These are phyloP conservation scores for Podocnemis expansa DNA, from an alignment of 2,113 vertebrate species.

Conservation along the genomic window DNA sequence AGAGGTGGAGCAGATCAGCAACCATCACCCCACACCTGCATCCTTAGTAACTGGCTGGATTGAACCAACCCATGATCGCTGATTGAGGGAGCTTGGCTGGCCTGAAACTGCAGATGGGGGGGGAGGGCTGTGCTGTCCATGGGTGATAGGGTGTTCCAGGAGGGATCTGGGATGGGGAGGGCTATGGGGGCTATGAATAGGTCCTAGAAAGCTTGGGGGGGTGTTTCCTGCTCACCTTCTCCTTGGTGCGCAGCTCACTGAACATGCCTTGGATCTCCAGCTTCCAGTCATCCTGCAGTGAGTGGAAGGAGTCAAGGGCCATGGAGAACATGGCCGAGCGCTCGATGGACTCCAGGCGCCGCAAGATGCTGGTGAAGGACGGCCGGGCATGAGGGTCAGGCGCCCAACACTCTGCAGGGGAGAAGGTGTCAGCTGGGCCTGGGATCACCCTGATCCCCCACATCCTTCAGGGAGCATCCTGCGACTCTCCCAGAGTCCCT, in stretches of 20 bases:
- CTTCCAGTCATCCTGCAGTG: conserved; percentile 92
- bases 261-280: conserved; percentile 94
- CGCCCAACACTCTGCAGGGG: conserved; percentile 87
- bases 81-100: too few species aligned
- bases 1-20: too few species aligned
- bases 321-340: conserved; percentile 92
- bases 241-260: conserved; percentile 89
- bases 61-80: too few species aligned
- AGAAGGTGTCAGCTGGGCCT: not conserved
- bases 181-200: not conserved
- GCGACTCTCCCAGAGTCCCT: not conserved
- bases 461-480: not conserved
- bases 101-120: too few species aligned
- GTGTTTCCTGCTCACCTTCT: conserved; percentile 81
- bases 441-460: too few species aligned
- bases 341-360: conserved; percentile 84
- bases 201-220: too few species aligned
- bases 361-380: conserved; percentile 84
- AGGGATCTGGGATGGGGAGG: not conserved
- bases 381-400: conserved; percentile 87
- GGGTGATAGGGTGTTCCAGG: not conserved
- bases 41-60: too few species aligned
- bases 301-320: conserved; percentile 93
- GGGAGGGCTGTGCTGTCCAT: not conserved
- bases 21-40: too few species aligned